Evolutionary conservation across 1,140 invertebrate genomes (phyloP), one percentile per base, ranked within the genome.

Genomic region (Gyrodactylus bullatarudis): DNA sequence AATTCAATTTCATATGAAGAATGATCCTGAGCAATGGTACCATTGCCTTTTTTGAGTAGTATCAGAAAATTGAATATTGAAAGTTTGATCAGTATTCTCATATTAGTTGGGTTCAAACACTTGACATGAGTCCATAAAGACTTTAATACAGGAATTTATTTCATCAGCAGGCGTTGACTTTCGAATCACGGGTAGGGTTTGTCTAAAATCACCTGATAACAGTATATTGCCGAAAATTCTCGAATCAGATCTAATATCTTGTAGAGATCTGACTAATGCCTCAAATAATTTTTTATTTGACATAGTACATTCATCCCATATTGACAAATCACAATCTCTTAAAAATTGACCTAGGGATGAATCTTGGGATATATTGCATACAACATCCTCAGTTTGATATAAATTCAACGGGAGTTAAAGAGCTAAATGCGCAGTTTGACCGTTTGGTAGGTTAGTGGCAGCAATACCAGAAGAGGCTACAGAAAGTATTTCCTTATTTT

Each of bases 81-180:
- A 8, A 8, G 20, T 8, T 20, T 54, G 27, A 54, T 54, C 27
- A 20, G 20, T 54, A 8, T 20, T 54, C 20, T 54, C 20, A 20
- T 20, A 54, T 54, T 54, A n/a, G n/a, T n/a, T 54, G 27, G 27
- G 20, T 20, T 8, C 8, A 54, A 54, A 75, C 76, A 68, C 77
- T 77, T 21, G 26, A 75, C 2, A 21, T 76, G 68, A 77, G 72
- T 23, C 68, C 68, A 25, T 34, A 21, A 80, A 82, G 76, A 75
- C 76, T 78, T 82, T 83, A 26, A 82, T 76, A 75, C 78, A 82
- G 73, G 79, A 78, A 76, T 80, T 79, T 0, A 82, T 74, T 73
- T 81, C 79, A 77, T 83, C 78, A 74, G 80, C 80, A 71, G 75
- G 74, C 20, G 79, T 83, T n/a, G n/a, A n/a, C n/a, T n/a, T n/a